Evolutionary conservation across 2,113 vertebrate genomes (phyloP).

Genomic region (Rhinichthys klamathensis): DNA sequence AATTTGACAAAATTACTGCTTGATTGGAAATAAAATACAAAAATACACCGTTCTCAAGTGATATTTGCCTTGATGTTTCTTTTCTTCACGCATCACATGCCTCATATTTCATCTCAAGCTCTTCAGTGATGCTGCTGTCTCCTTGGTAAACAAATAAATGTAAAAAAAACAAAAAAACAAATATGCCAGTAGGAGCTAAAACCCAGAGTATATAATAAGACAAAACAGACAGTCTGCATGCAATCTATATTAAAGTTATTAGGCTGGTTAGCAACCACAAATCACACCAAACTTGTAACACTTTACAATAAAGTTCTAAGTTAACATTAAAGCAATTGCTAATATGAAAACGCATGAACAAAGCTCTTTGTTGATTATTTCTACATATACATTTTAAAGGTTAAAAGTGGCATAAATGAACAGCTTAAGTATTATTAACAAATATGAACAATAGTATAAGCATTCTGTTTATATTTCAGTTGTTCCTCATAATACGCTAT

Average conservation of each 20-base stretch:
- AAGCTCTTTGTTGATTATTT: background rate
- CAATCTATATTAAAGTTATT: background rate
- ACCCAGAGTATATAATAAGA: background rate
- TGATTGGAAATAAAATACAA: background rate
- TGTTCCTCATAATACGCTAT: background rate
- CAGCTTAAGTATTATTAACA: background rate
- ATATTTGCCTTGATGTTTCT: constrained; percentile 18
- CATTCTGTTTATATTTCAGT: no score
- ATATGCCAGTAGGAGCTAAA: background rate
- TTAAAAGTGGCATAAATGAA: background rate
- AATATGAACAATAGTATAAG: background rate
- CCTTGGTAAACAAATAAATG: constrained; percentile 1
- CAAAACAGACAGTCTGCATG: background rate
- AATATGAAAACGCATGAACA: background rate
- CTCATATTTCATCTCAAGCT: background rate
- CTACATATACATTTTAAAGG: background rate
- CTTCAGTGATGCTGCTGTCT: background rate
- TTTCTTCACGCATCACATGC: constrained; percentile 15
- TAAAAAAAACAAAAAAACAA: background rate
- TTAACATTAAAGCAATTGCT: background rate
- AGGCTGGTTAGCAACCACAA: background rate
- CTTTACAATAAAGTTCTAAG: background rate
- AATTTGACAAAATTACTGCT: background rate
- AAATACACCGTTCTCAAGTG: background rate
- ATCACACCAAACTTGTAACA: background rate